Base-by-base conservation (phyloP, 1,140 invertebrate genomes). In the Drosophila paulistorum region DNA sequence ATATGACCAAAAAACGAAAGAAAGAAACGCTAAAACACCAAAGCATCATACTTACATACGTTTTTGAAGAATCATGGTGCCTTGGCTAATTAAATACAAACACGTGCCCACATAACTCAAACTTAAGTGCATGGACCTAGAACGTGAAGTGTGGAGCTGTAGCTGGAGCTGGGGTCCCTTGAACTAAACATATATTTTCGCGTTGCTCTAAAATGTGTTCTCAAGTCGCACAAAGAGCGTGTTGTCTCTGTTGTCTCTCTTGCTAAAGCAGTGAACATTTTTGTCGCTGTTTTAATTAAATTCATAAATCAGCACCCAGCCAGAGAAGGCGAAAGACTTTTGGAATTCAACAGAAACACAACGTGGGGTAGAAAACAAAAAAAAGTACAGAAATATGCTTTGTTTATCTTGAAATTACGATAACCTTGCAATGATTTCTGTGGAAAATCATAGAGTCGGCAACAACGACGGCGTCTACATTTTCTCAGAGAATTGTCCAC, bases 31-130 rank as follows among this genome's bases (percentile, higher is more conserved):
- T 30, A 42, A 77, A 7, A 14, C n/a, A 45, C 14, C 7, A 9
- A 48, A 17, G 7, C 14, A 20, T 20, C 7, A 77, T 76, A 77
- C 60, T 51, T 42, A 75, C 65, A 80, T 81, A 51, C 17, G 45
- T 80, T 60, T 61, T 61, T 59, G 45, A 54, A 42, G 58, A 71
- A 64, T 75, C 76, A 78, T 74, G 70, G 63, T 59, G 73, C 71
- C 67, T 69, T 65, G 63, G 83, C 83, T 86, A 86, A 86, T 86
- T 87, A 86, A 86, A 86, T 86, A 86, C 79, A 86, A 86, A 87
- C 83, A 86, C 83, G 83, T 86, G 72, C 72, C 68, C 69, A 62
- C 72, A 86, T 86, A 87, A 87, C 79, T 86, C 83, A 87, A 83
- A 71, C 68, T 41, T 26, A 54, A 65, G 55, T 77, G 55, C 39